Evolutionary conservation across 2,888 invertebrate species (phyloP), one percentile per base, ranked within the genome.

Genomic region (Agriotes lineatus): DNA sequence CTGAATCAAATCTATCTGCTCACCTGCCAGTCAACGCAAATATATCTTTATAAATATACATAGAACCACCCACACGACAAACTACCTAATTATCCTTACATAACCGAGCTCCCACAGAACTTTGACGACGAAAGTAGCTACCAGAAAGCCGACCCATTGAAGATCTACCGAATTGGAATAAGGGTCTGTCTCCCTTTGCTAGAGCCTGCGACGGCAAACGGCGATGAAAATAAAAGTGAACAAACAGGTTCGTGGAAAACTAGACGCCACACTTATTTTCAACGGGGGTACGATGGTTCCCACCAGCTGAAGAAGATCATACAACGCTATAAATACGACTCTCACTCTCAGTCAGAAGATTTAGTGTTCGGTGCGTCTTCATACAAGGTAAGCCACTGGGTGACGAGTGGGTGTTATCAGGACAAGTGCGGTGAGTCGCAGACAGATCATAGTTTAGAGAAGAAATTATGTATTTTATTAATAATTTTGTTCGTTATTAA

Each of bases 311-410:
- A 57, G 61, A 65, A 65, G 65, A 56, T 50, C 52, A 42, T 50
- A 25, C 52, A 59, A 69, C 33, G 37, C 69, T 69, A 69, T 69
- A 69, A 69, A 69, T 69, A 69, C 61, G 48, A 66, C 69, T 69
- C 69, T 65, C 69, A 66, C 69, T 66, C 60, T 66, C 42, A 30
- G 37, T 22, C 25, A 61, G 69, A 65, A 69, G 69, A 69, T 69
- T 61, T 66, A 69, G 65, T 69, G 56, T 59, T 57, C 48, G 57
- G 44, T 66, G 61, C 59, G 69, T 54, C 56, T 60, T 65, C 48
- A 60, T 67, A 52, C 56, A 58, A 67, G 52, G 58, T 68, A 68
- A 67, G 19, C 5, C 56, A 10, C 7, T 18, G 54, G 52, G 35
- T 35, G 25, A 6, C 19, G 25, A 62, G 62, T 62, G 52, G 62